Evolutionary conservation across 30 jellyfish, hydroid and myxozoan species (phyloP), one percentile per base, ranked within the genome.

Genomic region (Nemopilema nomurai): DNA sequence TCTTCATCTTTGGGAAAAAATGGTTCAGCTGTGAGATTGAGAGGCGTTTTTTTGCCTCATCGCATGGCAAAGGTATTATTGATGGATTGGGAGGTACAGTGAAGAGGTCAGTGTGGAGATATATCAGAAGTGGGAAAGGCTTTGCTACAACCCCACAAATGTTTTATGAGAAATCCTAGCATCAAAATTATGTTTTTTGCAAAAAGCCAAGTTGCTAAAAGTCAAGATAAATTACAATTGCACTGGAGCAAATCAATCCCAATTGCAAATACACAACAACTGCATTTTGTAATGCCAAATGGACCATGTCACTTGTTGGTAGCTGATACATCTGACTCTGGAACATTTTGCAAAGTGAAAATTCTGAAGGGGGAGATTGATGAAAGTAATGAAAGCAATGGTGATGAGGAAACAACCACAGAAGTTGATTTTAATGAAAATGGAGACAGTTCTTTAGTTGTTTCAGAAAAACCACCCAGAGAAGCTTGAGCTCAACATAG

Each of bases 61-160:
- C 87, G 1, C 96, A 87, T 67, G 92, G 92, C 88, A 77, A 87
- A 75, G 90, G 94, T 33, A 87, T 77, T 25, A 53, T 77, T 51
- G 87, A 18, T 16, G 32, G 83, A 28, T n/a, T n/a, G n/a, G n/a
- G n/a, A n/a, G n/a, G n/a, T n/a, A n/a, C n/a, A n/a, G n/a, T n/a
- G n/a, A n/a, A n/a, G n/a, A n/a, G n/a, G n/a, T n/a, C n/a, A n/a
- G n/a, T n/a, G n/a, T n/a, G n/a, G n/a, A n/a, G n/a, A n/a, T n/a
- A n/a, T n/a, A n/a, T n/a, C n/a, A n/a, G n/a, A n/a, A n/a, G n/a
- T n/a, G n/a, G n/a, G n/a, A 16, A 17, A 16, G 24, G 24, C 18
- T 18, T 22, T 29, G 24, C 16, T 21, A n/a, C n/a, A n/a, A n/a
- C 78, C 16, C 82, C 86, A 17, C 51, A 26, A 26, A 30, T 22